Base-by-base conservation (phyloP, 2,113 vertebrate species). In the Rostratula benghalensis region DNA sequence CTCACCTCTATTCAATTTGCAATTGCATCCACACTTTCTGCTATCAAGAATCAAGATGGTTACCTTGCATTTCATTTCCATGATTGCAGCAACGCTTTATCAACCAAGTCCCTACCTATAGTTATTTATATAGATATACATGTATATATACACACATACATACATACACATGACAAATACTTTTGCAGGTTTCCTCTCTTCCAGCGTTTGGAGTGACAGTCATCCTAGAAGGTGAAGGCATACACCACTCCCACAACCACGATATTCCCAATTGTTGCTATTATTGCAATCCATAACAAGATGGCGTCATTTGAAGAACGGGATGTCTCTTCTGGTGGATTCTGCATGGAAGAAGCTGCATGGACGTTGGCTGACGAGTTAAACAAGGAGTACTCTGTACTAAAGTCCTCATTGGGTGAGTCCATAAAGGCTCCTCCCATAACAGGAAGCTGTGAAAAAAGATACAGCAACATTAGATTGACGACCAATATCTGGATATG, bases 361-460 rank as follows among this genome's bases (percentile, higher is more conserved):
- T 99, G 99, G 94, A 99, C 98, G 1, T 99, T 99, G 97, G 98
- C 98, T 1, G 99, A 99, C 7, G 99, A 99, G 97, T 99, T 99
- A 94, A 99, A 99, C 95, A 99, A 98, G 15, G 99, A 99, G 96
- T 99, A 99, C 37, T 99, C 99, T 1, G 98, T 98, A 57, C 99
- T 99, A 98, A 99, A 99, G 97, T 99, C 99, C 41, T 99, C 99
- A 0, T 99, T 99, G 67, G 99, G 98, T 3, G 99, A 99, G 97
- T 99, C 99, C 99, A 99, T 99, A 97, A 99, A 99, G 45, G 98
- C 99, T 30, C 99, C 99, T 78, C 99, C 99, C 99, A 99, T 99
- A 39, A 99, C 99, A 60, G 99, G 99, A 97, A 99, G 98, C 99
- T 99, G 98, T n/a, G n/a, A 88, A 94, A 88, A 56, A 95, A 76